phyloP scores from a whole-genome alignment of 2,888 invertebrate genomes.

The Luperina testacea region DNA sequence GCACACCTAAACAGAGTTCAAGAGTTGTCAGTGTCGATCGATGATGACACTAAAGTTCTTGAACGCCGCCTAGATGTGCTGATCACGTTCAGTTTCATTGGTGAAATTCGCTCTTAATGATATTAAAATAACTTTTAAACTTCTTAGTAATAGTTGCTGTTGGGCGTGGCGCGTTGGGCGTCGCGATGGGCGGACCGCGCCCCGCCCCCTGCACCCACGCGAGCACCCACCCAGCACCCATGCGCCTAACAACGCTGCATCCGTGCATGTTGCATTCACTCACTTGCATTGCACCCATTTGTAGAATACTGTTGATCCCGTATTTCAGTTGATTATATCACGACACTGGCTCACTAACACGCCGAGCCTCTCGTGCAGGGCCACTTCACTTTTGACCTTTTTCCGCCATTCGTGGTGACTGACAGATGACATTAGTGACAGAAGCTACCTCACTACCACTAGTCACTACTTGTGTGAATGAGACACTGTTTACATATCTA shows the following conservation, averaged over 20 bases:
- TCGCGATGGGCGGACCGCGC: constrained; percentile 74
- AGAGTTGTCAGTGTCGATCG: not conserved
- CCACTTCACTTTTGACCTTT: not conserved
- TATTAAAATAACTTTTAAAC: constrained; percentile 9
- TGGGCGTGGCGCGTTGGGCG: constrained; percentile 79
- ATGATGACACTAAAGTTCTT: not conserved
- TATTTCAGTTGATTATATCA: not conserved
- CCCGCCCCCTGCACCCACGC: constrained; percentile 84
- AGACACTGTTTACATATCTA: not conserved
- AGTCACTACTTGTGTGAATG: not conserved
- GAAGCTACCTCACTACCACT: too few relatives aligned
- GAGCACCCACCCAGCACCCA: constrained; percentile 81
- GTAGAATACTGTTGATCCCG: not conserved
- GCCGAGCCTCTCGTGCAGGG: not conserved
- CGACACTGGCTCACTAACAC: not conserved
- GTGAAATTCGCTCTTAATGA: not conserved
- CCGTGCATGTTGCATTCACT: constrained; percentile 3
- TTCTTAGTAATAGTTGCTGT: constrained; percentile 50
- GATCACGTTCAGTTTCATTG: not conserved
- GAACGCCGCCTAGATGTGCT: too few relatives aligned
- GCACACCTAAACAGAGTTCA: not conserved
- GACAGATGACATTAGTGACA: not conserved
- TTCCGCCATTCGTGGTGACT: not conserved
- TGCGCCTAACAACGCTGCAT: constrained; percentile 36
- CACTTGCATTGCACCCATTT: not conserved